Evolutionary conservation across 2,113 vertebrate species (phyloP), one percentile per base, ranked within the genome.

Genomic region (Dicerorhinus sumatrensis): DNA sequence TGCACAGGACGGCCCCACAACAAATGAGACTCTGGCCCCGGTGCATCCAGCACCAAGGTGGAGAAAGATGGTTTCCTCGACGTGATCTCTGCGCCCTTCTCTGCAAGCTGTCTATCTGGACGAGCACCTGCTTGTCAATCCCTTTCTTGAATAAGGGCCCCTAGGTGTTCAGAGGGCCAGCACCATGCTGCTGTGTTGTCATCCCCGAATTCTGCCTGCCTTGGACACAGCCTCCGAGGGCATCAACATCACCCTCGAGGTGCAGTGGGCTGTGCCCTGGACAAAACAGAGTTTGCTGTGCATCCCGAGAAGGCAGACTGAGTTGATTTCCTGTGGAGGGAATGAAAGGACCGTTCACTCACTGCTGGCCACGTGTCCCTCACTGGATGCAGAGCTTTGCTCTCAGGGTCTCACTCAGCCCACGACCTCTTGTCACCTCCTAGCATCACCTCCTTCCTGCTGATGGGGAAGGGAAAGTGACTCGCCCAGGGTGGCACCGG

Each of bases 321-420:
- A 25, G 70, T 11, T 9, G 5, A 25, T 46, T 12, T 65, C 8
- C 33, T 1, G 0, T 1, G 4, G 70, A 9, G 5, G 25, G 4
- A 0, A 23, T 8, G 48, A 11, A 3, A 1, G 0, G 20, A 39
- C 48, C 6, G 0, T 8, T 5, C 12, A 65, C 77, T 2, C 8
- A 3, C 0, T 11, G 48, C 33, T 12, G 1, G 8, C 48, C 39
- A 56, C 8, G n/a, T 9, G 65, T 4, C 56, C 3, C 2, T n/a
- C 3, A 0, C 60, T 5, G 3, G 46, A 46, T 20, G 3, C 20
- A 16, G 60, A 67, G 60, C 25, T 3, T 25, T 9, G 2, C 11
- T 5, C 14, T 7, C 1, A 6, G 39, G 20, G 0, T 21, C 85
- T 54, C 16, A 1, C 10, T 13, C 3, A 0, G 9, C 79, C 25